Evolutionary conservation across 2,113 vertebrate species (phyloP).

Genomic region (Tinamus guttatus): DNA sequence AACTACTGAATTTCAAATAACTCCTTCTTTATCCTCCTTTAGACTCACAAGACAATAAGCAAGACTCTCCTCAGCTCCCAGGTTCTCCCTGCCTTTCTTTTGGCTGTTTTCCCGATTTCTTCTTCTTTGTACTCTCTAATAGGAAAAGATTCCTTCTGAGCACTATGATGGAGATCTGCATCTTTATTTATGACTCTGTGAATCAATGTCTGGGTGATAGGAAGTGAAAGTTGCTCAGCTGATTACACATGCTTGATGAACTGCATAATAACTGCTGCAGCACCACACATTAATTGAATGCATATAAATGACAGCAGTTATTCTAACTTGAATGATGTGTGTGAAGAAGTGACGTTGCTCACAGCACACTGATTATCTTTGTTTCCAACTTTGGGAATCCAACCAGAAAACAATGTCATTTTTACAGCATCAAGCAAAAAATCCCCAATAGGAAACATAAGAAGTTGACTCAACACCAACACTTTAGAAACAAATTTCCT

Average conservation of each 20-base stretch:
- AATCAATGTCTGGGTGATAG: constrained; percentile 80
- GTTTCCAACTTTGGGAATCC: constrained; percentile 20
- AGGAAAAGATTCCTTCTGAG: constrained; percentile 53
- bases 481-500: background rate
- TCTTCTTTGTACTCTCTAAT: background rate
- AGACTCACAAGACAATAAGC: background rate
- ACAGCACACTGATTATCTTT: constrained; percentile 32
- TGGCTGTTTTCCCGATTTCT: background rate
- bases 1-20: constrained; percentile 28
- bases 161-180: constrained; percentile 60
- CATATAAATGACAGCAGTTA: constrained; percentile 80
- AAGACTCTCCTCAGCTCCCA: background rate
- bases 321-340: constrained; percentile 68
- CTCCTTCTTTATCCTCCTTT: background rate
- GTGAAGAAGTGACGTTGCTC: constrained; percentile 46
- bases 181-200: constrained; percentile 84
- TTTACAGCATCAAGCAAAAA: constrained; percentile 6
- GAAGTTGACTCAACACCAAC: background rate
- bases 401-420: background rate
- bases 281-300: constrained; percentile 71
- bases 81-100: background rate
- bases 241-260: constrained; percentile 84
- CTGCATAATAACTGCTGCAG: constrained; percentile 77
- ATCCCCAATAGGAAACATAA: background rate
- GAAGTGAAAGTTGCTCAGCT: constrained; percentile 81